These are phyloP conservation scores for Tetrapedia diversipes DNA, from an alignment of 2,888 invertebrate species.

Conservation along the genomic window DNA sequence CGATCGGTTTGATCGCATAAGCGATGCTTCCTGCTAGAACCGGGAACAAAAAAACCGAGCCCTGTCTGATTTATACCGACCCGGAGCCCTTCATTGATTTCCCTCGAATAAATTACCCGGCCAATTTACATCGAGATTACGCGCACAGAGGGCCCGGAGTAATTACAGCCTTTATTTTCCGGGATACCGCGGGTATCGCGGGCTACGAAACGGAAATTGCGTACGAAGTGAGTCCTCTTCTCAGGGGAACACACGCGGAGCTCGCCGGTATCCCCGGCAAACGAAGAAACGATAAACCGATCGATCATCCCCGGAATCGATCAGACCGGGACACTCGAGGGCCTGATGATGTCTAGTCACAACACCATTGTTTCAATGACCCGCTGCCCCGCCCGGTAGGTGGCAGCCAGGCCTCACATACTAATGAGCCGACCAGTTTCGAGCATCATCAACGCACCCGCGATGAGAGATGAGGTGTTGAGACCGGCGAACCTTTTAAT, in stretches of 20 bases:
- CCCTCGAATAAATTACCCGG: conserved; percentile 39
- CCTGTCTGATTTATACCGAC: conserved; percentile 42
- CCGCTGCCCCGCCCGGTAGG: conserved; percentile 74
- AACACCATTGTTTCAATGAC: conserved; percentile 78
- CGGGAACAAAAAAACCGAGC: background rate
- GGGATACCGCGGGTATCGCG: background rate
- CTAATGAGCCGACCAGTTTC: conserved; percentile 73
- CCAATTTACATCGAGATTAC: conserved; percentile 38
- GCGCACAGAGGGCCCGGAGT: no score
- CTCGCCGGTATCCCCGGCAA: background rate
- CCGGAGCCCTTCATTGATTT: conserved; percentile 28
- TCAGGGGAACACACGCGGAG: background rate
- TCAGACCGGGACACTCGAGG: conserved; percentile 50
- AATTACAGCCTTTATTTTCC: conserved; percentile 13
- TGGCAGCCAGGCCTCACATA: conserved; percentile 72
- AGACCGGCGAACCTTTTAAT: conserved; percentile 56
- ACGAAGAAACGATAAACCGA: conserved; percentile 55
- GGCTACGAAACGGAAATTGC: background rate
- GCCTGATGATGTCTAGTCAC: conserved; percentile 75
- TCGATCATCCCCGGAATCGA: conserved; percentile 73
- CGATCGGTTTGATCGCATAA: conserved; percentile 61
- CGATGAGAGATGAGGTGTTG: conserved; percentile 68
- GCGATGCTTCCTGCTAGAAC: conserved; percentile 51
- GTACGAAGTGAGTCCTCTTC: background rate
- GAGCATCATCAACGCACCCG: conserved; percentile 71